phyloP scores from a whole-genome alignment of 2,113 vertebrate species.

The Eptatretus burgeri region DNA sequence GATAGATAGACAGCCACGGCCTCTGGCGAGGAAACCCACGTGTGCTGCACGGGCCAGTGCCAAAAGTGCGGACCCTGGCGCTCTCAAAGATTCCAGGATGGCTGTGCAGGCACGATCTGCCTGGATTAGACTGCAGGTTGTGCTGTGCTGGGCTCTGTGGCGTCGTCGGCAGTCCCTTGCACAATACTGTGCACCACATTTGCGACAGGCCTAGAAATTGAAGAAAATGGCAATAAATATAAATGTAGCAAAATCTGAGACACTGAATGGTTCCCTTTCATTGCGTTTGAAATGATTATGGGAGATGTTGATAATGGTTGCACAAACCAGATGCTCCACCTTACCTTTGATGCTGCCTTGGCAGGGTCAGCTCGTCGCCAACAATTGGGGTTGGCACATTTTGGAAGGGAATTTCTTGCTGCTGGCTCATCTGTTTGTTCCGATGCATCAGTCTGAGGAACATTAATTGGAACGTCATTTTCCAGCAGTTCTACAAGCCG shows the following conservation, averaged over 20 bases:
- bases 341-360: conserved; percentile 20
- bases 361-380: conserved; percentile 50
- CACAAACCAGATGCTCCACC: too few relatives aligned
- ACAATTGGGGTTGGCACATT: conserved; percentile 66
- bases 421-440: too few relatives aligned
- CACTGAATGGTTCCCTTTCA: too few relatives aligned
- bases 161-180: conserved; percentile 64
- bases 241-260: too few relatives aligned
- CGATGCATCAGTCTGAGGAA: too few relatives aligned
- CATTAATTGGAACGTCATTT: too few relatives aligned
- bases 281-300: too few relatives aligned
- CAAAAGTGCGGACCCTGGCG: conserved; percentile 48
- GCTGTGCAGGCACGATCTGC: conserved; percentile 61
- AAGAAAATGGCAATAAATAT: conserved; percentile 19
- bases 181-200: conserved; percentile 88
- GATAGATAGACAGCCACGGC: conserved; percentile 56
- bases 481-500: too few relatives aligned
- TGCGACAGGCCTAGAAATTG: conserved; percentile 86
- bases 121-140: conserved; percentile 48
- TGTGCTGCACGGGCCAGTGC: conserved; percentile 73
- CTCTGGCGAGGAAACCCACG: conserved; percentile 62
- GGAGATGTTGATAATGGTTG: too few relatives aligned
- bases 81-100: conserved; percentile 57
- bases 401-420: too few relatives aligned
- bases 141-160: conserved; percentile 75